Percentiles rank a stretch among this genome's conserved stretches.
Evolutionary conservation across 1,140 invertebrate genomes (phyloP).

Genomic region (Drosophila mojavensis): DNA sequence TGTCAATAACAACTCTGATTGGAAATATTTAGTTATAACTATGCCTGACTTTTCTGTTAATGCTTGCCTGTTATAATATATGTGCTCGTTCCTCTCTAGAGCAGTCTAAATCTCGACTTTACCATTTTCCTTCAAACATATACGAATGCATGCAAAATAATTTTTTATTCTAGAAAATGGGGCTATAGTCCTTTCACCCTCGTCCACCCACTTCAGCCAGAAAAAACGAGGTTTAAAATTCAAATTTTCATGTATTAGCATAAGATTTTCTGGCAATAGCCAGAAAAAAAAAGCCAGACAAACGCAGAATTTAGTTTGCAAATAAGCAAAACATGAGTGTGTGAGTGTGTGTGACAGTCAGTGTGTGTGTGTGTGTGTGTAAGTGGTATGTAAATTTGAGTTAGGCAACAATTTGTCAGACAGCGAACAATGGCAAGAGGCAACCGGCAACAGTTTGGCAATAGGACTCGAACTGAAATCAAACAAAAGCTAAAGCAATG

Average conservation of each 20-base stretch:
- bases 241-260: slow-evolving; percentile 57
- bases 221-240: slow-evolving; percentile 15
- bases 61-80: no score
- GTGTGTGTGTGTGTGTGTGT: slow-evolving; percentile 12
- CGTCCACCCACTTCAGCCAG: not conserved
- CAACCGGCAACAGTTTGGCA: slow-evolving; percentile 55
- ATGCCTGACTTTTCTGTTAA: no score
- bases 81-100: no score
- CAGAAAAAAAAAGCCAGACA: slow-evolving; percentile 23
- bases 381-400: slow-evolving; percentile 50
- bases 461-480: slow-evolving; percentile 58
- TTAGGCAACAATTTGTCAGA: slow-evolving; percentile 72
- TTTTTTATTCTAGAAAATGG: no score
- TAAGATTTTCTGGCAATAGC: slow-evolving; percentile 44
- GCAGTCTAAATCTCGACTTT: no score
- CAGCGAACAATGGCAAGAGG: slow-evolving; percentile 49
- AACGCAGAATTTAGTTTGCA: slow-evolving; percentile 71
- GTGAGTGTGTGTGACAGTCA: slow-evolving; percentile 3
- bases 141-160: no score
- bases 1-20: not conserved
- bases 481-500: slow-evolving; percentile 77
- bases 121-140: no score
- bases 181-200: no score
- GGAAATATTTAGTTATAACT: not conserved
- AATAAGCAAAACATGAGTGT: slow-evolving; percentile 47